These are phyloP conservation scores for Dipodomys ordii DNA, from an alignment of 2,113 vertebrate species.

Conservation along the genomic window DNA sequence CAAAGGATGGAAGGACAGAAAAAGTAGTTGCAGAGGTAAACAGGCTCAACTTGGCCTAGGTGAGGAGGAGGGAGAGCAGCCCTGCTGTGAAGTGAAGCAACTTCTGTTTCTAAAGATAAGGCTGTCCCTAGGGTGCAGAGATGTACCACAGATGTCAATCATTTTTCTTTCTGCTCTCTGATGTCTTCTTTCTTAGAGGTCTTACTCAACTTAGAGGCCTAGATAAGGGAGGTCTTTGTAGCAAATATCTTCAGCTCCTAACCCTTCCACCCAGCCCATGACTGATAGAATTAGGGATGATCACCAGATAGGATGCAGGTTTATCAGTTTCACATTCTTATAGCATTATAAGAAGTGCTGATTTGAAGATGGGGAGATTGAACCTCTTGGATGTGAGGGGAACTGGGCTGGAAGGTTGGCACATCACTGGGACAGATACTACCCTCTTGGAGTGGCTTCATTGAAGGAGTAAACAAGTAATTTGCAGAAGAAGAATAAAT, in stretches of 20 bases:
- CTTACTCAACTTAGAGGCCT: not conserved
- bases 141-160: not conserved
- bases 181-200: not conserved
- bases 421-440: not conserved
- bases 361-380: not conserved
- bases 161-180: not conserved
- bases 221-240: not conserved
- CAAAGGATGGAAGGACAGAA: conserved; percentile 35
- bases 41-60: not conserved
- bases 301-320: not conserved
- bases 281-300: not conserved
- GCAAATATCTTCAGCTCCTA: not conserved
- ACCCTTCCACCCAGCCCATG: not conserved
- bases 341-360: not conserved
- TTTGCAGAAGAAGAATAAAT: not conserved
- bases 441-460: not conserved
- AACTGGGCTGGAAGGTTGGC: not conserved
- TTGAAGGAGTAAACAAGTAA: not conserved
- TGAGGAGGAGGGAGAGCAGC: not conserved
- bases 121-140: not conserved
- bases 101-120: conserved; percentile 62
- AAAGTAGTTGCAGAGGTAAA: conserved; percentile 27
- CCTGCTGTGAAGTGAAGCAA: not conserved
- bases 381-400: not conserved
- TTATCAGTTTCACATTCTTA: not conserved